Conservation (phyloP, 2,113 vertebrate genomes). For the Haplochromis burtoni region DNA sequence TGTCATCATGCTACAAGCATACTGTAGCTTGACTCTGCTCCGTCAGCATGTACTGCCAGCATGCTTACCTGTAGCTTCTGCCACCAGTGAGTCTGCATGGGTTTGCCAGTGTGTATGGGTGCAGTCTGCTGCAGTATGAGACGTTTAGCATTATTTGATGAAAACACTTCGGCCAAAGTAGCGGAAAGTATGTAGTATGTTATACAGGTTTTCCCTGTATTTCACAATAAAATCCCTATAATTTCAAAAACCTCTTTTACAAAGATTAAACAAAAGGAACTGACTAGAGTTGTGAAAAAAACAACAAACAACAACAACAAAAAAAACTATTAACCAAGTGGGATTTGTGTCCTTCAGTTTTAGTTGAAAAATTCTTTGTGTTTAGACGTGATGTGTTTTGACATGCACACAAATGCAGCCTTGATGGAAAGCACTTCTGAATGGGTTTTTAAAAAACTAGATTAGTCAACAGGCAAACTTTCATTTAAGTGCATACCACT, state of each 20-base stretch:
- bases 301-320: not conserved
- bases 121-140: not conserved
- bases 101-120: not conserved
- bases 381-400: conserved; percentile 24
- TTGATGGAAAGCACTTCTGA: conserved; percentile 23
- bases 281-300: not conserved
- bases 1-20: not conserved
- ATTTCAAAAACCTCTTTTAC: not conserved
- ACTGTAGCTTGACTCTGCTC: conserved; percentile 8
- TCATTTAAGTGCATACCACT: conserved; percentile 46
- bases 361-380: conserved; percentile 31
- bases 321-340: not conserved
- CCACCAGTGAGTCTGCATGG: conserved; percentile 34
- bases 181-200: not conserved
- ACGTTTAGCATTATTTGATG: not conserved
- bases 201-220: not conserved
- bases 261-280: not conserved
- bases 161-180: not conserved
- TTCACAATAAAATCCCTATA: not conserved
- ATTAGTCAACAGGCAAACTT: conserved; percentile 34
- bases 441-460: not conserved
- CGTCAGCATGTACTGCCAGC: conserved; percentile 64
- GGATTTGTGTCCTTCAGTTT: conserved; percentile 19
- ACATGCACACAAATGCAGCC: conserved; percentile 13
- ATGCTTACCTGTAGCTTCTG: conserved; percentile 69